Evolutionary conservation across 2,797 vertebrate species (phyloP).

Genomic region (Margarornis squamiger): DNA sequence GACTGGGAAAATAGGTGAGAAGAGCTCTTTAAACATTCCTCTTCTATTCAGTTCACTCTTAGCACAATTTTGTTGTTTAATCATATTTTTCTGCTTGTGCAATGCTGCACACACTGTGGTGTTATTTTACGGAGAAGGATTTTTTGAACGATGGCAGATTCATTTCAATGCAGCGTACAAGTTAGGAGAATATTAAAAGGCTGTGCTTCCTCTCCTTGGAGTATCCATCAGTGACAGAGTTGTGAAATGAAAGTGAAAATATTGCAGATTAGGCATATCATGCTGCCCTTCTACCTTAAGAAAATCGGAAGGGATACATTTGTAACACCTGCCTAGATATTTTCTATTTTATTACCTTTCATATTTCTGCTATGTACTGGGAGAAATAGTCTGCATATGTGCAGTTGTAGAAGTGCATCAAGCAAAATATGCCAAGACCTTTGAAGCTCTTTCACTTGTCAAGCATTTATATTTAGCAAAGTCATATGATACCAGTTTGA

Average conservation of each 20-base stretch:
- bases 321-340: neutral
- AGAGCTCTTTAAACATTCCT: neutral
- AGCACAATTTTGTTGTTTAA: neutral
- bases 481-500: neutral
- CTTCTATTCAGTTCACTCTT: neutral
- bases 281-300: neutral
- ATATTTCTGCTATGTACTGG: neutral
- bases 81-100: neutral
- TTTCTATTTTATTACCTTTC: neutral
- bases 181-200: neutral
- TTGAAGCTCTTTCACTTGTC: neutral
- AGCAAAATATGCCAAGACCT: neutral
- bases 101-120: neutral
- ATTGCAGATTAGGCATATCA: neutral
- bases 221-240: neutral
- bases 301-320: neutral
- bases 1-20: neutral
- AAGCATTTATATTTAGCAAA: slow-evolving; percentile 16
- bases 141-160: neutral
- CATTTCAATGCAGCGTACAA: neutral
- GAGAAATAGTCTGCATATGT: neutral
- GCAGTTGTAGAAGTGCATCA: neutral
- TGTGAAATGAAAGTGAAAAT: slow-evolving; percentile 11
- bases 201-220: neutral
- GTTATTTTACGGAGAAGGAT: neutral